A percentile compares a stretch with the other conserved stretches of the same genome.
Evolutionary conservation across 1,140 invertebrate species (phyloP).

Genomic region (Sweltsa coloradensis): DNA sequence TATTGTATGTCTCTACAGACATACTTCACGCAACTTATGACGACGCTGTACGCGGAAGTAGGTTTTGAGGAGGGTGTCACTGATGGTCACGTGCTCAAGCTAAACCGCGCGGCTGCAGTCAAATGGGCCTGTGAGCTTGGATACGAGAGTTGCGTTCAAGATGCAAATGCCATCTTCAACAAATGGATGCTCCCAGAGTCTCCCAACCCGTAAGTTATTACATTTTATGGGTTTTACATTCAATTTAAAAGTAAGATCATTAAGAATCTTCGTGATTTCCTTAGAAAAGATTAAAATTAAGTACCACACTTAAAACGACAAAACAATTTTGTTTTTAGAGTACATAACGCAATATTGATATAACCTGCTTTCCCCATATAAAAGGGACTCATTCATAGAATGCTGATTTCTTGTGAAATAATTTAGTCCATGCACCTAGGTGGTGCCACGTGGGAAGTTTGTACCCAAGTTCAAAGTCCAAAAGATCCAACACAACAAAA

Average conservation of each 20-base stretch:
- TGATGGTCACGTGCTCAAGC: constrained; percentile 49
- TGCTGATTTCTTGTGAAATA: too few relatives aligned
- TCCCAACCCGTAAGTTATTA: background rate
- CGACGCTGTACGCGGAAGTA: constrained; percentile 47
- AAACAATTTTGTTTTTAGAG: background rate
- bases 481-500: background rate
- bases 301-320: background rate
- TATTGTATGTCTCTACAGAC: constrained; percentile 34
- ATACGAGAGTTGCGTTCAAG: constrained; percentile 49
- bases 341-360: background rate
- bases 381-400: too few relatives aligned
- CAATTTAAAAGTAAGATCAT: background rate
- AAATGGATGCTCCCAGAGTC: constrained; percentile 39
- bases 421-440: too few relatives aligned
- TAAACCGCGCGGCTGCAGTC: constrained; percentile 53
- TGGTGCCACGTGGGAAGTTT: too few relatives aligned
- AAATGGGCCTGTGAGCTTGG: constrained; percentile 52
- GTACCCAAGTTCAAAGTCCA: background rate
- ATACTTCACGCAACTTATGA: constrained; percentile 47
- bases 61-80: constrained; percentile 44
- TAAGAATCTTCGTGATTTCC: background rate
- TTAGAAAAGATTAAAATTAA: background rate
- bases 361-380: too few relatives aligned
- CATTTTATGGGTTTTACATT: background rate
- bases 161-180: constrained; percentile 50